A percentile compares a stretch with the other conserved stretches of the same genome.
Conservation (phyloP, 1,140 invertebrate genomes). For the Diachasma alloeum region DNA sequence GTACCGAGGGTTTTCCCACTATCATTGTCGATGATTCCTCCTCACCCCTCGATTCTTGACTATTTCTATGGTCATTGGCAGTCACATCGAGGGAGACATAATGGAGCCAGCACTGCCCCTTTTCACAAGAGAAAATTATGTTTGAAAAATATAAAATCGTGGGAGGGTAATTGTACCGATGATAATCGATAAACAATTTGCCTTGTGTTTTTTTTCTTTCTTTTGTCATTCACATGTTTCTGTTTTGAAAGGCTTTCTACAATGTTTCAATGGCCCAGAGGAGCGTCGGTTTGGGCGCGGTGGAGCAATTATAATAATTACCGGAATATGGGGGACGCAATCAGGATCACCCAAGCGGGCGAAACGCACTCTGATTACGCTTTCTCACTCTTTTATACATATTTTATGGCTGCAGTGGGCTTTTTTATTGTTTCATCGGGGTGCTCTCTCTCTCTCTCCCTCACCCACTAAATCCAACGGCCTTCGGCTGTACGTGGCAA, state of each 20-base stretch:
- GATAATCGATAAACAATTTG: slow-evolving; percentile 7
- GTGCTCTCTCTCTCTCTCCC: not conserved
- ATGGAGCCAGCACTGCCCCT: not conserved
- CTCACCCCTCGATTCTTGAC: not conserved
- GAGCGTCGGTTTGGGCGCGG: slow-evolving; percentile 45
- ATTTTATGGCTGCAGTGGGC: not conserved
- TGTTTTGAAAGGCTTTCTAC: slow-evolving; percentile 9
- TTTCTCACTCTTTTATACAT: slow-evolving; percentile 6
- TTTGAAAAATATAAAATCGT: not conserved
- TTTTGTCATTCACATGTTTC: not conserved
- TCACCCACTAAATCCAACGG: not conserved
- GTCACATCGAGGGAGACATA: not conserved
- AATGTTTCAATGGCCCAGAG: not conserved
- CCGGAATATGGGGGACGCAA: slow-evolving; percentile 51
- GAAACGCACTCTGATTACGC: slow-evolving; percentile 31
- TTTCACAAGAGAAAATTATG: not conserved
- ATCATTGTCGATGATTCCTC: not conserved
- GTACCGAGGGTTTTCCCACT: not conserved
- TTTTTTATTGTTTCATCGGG: not conserved
- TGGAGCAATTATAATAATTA: slow-evolving; percentile 61
- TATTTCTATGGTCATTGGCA: not conserved
- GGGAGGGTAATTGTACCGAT: not conserved
- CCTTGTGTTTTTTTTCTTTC: not conserved
- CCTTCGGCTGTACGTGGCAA: too few species aligned
- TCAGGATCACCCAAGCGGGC: slow-evolving; percentile 45